phyloP scores from a whole-genome alignment of 2,888 invertebrate species.

The Temnothorax ravouxi region DNA sequence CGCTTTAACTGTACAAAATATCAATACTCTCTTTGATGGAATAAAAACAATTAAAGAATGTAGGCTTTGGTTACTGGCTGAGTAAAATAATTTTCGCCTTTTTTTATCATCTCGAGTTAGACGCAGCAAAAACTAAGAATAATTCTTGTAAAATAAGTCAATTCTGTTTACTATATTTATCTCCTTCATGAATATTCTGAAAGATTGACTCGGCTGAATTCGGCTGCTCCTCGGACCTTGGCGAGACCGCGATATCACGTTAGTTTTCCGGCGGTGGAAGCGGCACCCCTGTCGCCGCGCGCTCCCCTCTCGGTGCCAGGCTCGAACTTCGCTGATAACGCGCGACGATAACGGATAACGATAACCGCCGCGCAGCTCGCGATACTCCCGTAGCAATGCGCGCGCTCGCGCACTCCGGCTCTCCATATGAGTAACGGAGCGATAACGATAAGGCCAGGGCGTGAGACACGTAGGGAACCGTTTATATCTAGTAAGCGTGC shows the following conservation, averaged over 20 bases:
- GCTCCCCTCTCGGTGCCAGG: constrained; percentile 64
- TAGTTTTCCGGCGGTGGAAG: constrained; percentile 46
- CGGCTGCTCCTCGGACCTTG: constrained; percentile 25
- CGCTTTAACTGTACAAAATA: not conserved
- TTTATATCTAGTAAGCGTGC: constrained; percentile 75
- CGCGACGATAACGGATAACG: constrained; percentile 80
- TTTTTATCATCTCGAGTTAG: not conserved
- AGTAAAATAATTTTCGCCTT: not conserved
- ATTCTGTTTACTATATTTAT: not conserved
- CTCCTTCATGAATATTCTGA: not conserved
- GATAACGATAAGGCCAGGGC: constrained; percentile 82
- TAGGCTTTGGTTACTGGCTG: not conserved
- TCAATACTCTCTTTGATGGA: too few relatives aligned
- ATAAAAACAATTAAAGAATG: not conserved
- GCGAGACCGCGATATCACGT: constrained; percentile 36
- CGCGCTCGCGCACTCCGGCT: constrained; percentile 10
- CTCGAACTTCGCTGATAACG: constrained; percentile 80
- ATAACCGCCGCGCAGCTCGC: constrained; percentile 79
- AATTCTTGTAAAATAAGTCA: not conserved
- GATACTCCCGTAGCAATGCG: constrained; percentile 73
- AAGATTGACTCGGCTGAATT: constrained; percentile 3
- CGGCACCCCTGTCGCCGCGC: constrained; percentile 59
- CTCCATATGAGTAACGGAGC: constrained; percentile 83
- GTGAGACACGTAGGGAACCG: constrained; percentile 80
- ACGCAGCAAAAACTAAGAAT: not conserved